phyloP scores from a whole-genome alignment of 2,888 invertebrate species.

The Sesamia inferens region DNA sequence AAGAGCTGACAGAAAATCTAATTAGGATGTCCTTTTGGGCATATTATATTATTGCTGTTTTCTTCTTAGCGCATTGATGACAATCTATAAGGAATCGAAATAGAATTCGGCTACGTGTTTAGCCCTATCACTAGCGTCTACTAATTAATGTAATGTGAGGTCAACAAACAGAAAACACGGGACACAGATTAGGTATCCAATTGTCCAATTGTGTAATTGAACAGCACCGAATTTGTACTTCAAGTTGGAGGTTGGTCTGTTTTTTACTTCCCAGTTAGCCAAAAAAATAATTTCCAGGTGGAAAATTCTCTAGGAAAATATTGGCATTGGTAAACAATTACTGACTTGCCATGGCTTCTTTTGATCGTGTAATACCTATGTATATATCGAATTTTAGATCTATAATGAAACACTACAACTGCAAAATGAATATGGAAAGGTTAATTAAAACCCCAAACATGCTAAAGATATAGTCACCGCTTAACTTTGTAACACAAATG shows the following conservation, averaged over 20 bases:
- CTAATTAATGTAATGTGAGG: neutral
- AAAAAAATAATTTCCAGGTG: neutral
- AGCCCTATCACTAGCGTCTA: too few species aligned
- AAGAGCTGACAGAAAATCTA: neutral
- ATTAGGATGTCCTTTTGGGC: neutral
- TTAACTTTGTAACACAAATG: conserved; percentile 65
- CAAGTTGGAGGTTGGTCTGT: too few species aligned
- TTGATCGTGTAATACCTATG: neutral
- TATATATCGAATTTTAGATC: too few species aligned
- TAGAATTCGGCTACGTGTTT: neutral
- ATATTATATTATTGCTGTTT: neutral
- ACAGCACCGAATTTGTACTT: too few species aligned
- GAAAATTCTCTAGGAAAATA: neutral
- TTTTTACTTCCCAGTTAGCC: neutral
- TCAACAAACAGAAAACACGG: neutral
- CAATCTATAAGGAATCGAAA: neutral
- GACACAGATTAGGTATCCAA: neutral
- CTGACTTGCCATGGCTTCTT: neutral
- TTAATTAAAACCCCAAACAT: conserved; percentile 30
- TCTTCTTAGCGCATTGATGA: neutral
- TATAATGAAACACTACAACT: neutral
- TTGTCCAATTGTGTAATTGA: too few species aligned
- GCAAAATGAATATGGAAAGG: conserved; percentile 18
- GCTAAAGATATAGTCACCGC: conserved; percentile 35
- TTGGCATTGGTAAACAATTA: neutral